Evolutionary conservation across 2,797 vertebrate species (phyloP), one percentile per base, ranked within the genome.

Genomic region (Sebastes iracundus): DNA sequence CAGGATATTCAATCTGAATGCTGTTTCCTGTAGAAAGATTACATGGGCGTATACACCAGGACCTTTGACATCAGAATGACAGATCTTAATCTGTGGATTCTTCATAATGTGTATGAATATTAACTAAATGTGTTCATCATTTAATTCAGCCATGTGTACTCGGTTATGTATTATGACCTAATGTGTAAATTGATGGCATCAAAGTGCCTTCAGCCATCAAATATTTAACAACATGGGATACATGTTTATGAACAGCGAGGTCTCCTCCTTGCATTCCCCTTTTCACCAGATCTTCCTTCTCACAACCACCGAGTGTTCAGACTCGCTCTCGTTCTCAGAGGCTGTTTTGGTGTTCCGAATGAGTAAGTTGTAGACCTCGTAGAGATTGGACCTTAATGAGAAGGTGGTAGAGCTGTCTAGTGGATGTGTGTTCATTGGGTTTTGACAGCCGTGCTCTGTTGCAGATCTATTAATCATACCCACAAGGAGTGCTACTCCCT

Each of bases 401-500:
- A 94, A 95, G 92, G 94, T 94, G 93, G 90, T 93, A 88, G 90
- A 92, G 93, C 92, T 94, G 93, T 94, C 90, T 93, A 32, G 49
- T 92, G 92, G 87, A 94, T 93, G 95, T 90, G 91, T 96, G 96
- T 95, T 95, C 96, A 95, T 95, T 94, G 95, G 94, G 94, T 93
- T 95, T 83, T 96, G 97, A 95, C 96, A 97, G 95, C 94, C 94
- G 93, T 87, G 91, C 94, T 96, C 96, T 95, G 95, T 94, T 96
- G 96, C 94, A 94, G 96, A 96, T 95, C 95, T 95, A 97, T 97
- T 97, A 96, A 95, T 96, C 96, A 97, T 96, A 96, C 91, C 96
- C 96, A 95, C 95, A 94, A 97, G 96, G 96, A 97, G 95, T 94
- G 87, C 94, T 93, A 87, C 89, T 85, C 87, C 83, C 88, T 77